These are phyloP conservation scores for Dryobota labecula DNA, from an alignment of 2,888 invertebrate genomes.

Conservation along the genomic window DNA sequence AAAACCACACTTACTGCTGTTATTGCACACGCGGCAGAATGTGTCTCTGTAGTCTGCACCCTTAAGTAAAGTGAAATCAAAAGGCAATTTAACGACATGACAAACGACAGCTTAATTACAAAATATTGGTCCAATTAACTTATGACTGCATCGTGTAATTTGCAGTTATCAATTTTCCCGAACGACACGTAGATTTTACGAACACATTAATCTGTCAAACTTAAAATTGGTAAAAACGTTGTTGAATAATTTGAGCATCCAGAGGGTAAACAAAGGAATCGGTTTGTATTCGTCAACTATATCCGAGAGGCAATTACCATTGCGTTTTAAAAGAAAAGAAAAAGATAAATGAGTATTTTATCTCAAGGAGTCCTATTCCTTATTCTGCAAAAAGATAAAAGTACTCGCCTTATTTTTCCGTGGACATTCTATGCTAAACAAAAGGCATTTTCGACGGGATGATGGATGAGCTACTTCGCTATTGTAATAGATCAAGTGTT, in stretches of 20 bases:
- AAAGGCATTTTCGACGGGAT: constrained; percentile 73
- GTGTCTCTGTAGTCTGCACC: not conserved
- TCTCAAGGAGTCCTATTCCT: constrained; percentile 72
- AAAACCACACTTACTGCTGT: too few relatives aligned
- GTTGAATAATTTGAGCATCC: constrained; percentile 15
- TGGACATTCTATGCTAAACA: constrained; percentile 77
- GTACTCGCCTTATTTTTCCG: constrained; percentile 33
- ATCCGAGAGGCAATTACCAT: constrained; percentile 58
- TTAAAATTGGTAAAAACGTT: constrained; percentile 34
- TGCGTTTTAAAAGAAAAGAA: constrained; percentile 66
- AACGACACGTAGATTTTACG: constrained; percentile 25
- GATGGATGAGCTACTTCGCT: constrained; percentile 73
- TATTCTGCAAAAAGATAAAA: constrained; percentile 69
- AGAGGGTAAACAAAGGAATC: constrained; percentile 51
- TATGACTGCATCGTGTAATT: constrained; percentile 41
- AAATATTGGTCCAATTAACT: constrained; percentile 40
- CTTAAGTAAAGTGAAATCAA: not conserved
- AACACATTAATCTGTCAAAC: constrained; percentile 32
- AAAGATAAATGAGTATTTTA: constrained; percentile 77
- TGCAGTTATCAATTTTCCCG: constrained; percentile 35
- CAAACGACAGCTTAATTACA: constrained; percentile 12
- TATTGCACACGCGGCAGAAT: too few relatives aligned
- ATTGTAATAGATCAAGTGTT: constrained; percentile 71
- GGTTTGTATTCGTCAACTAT: constrained; percentile 56
- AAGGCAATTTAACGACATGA: not conserved